These are phyloP conservation scores for Plemyria rubiginata DNA, from an alignment of 2,888 invertebrate species.

Conservation along the genomic window DNA sequence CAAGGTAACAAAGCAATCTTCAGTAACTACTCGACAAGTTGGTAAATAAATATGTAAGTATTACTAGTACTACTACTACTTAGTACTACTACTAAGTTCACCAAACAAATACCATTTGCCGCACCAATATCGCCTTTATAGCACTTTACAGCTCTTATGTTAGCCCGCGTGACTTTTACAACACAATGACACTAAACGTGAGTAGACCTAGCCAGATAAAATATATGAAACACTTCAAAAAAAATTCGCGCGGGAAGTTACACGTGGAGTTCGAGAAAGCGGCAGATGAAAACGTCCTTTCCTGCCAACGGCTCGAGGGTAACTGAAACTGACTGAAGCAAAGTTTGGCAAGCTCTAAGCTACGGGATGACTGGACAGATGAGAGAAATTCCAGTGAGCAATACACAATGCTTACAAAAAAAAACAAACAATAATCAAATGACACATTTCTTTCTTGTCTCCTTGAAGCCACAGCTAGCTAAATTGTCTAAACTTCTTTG, in stretches of 20 bases:
- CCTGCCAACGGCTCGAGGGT: slow-evolving; percentile 58
- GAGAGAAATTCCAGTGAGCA: too few species aligned
- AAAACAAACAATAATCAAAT: too few species aligned
- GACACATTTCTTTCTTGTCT: too few species aligned
- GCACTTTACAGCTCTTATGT: neutral
- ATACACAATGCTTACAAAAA: too few species aligned
- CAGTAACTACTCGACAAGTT: slow-evolving; percentile 12
- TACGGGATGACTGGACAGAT: slow-evolving; percentile 12
- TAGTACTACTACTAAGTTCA: slow-evolving; percentile 14
- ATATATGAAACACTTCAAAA: slow-evolving; percentile 9
- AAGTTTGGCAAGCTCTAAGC: slow-evolving; percentile 33
- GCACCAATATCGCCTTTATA: slow-evolving; percentile 13
- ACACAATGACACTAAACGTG: slow-evolving; percentile 15
- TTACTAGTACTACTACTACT: too few species aligned
- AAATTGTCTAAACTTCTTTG: too few species aligned
- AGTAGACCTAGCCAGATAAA: neutral
- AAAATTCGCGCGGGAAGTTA: slow-evolving; percentile 47
- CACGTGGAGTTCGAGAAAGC: slow-evolving; percentile 42
- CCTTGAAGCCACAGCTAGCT: too few species aligned
- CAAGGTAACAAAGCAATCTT: slow-evolving; percentile 22
- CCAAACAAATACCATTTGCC: slow-evolving; percentile 18
- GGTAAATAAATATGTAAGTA: too few species aligned
- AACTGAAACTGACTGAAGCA: slow-evolving; percentile 60
- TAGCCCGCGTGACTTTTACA: slow-evolving; percentile 7
- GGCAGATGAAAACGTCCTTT: slow-evolving; percentile 54